Conservation (phyloP, 2,113 vertebrate species). For the Gallinago jamesoni region DNA sequence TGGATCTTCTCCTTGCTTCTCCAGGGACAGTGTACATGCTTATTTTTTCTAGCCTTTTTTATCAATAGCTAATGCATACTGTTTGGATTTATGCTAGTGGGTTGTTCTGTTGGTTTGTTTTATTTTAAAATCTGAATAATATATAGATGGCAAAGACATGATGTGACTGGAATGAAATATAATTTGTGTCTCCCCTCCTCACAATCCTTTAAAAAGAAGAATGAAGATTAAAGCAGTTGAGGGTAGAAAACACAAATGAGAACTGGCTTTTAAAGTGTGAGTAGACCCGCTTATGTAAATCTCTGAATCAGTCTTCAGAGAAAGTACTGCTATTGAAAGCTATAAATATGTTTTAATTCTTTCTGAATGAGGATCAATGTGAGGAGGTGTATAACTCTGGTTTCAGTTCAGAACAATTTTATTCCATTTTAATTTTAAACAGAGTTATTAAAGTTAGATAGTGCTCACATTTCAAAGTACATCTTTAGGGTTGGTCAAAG, state of each 20-base stretch:
- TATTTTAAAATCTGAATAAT: not conserved
- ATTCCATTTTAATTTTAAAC: constrained; percentile 13
- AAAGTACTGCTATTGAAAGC: not conserved
- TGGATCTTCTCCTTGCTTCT: not conserved
- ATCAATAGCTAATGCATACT: not conserved
- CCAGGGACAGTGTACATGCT: not conserved
- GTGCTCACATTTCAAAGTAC: not conserved
- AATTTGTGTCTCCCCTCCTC: not conserved
- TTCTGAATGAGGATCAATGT: constrained; percentile 12
- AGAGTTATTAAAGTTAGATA: not conserved
- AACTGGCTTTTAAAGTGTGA: not conserved
- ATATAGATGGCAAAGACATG: not conserved
- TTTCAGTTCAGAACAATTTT: not conserved
- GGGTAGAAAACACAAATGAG: not conserved
- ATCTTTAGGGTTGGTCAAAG: not conserved
- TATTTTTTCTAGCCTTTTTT: not conserved
- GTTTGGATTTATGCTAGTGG: not conserved
- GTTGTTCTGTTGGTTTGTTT: not conserved
- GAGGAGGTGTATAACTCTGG: not conserved
- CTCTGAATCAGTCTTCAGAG: constrained; percentile 7
- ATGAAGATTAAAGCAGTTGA: not conserved
- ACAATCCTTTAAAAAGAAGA: not conserved
- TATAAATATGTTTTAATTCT: not conserved
- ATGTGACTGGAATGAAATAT: not conserved
- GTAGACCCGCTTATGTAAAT: not conserved